These are phyloP conservation scores for Beaufortia kweichowensis DNA, from an alignment of 2,113 vertebrate species.

Conservation along the genomic window DNA sequence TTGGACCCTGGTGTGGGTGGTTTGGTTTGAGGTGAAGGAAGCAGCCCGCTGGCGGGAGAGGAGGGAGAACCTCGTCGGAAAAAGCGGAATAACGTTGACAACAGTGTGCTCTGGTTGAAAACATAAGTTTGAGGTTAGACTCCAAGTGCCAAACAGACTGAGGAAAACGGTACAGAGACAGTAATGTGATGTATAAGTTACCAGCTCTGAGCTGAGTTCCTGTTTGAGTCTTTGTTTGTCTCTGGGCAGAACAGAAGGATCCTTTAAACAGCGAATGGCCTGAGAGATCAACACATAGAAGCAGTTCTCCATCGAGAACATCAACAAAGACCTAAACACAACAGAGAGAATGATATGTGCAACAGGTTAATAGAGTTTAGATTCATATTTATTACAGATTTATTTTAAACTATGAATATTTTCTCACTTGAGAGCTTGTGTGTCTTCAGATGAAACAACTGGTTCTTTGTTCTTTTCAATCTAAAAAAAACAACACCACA, in stretches of 20 bases:
- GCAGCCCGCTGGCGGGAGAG: conserved; percentile 82
- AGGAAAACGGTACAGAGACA: neutral
- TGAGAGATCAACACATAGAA: conserved; percentile 98
- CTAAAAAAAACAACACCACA: conserved; percentile 63
- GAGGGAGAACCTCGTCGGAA: conserved; percentile 88
- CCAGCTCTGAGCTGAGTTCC: conserved; percentile 97
- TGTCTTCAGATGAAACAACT: conserved; percentile 84
- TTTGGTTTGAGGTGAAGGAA: conserved; percentile 86
- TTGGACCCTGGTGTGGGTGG: conserved; percentile 76
- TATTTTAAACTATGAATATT: neutral
- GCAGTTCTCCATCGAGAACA: conserved; percentile 98
- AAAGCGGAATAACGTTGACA: conserved; percentile 89
- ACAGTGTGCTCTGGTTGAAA: conserved; percentile 84
- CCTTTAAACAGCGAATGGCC: conserved; percentile 88
- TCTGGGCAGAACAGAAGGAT: conserved; percentile 81
- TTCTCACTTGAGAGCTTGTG: conserved; percentile 88
- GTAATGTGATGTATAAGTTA: conserved; percentile 58
- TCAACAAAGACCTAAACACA: conserved; percentile 83
- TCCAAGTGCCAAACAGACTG: too few species aligned
- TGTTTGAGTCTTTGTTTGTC: conserved; percentile 98
- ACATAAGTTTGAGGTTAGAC: too few species aligned
- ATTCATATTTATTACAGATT: too few species aligned
- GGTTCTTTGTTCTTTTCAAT: conserved; percentile 96
- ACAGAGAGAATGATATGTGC: neutral
- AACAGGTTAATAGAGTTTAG: too few species aligned